Evolutionary conservation across 2,113 vertebrate species (phyloP).

Genomic region (Bos taurus): DNA sequence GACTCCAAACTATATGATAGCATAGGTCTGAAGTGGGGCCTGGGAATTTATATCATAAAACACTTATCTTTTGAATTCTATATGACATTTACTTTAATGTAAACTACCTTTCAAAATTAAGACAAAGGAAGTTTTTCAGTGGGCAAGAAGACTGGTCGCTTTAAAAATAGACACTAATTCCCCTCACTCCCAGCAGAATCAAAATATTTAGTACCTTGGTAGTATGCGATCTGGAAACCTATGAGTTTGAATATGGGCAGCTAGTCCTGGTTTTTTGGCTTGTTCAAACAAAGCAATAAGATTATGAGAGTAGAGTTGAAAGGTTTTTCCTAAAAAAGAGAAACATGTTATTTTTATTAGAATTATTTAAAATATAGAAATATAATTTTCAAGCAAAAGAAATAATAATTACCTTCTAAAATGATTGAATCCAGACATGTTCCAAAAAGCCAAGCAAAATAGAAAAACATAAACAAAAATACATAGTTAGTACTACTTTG

Average conservation of each 20-base stretch:
- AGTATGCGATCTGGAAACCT: conserved; percentile 96
- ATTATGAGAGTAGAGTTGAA: conserved; percentile 98
- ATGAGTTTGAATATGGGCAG: conserved; percentile 96
- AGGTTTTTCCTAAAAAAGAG: conserved; percentile 90
- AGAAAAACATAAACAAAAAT: conserved; percentile 65
- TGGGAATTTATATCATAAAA: not conserved
- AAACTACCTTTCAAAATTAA: conserved; percentile 33
- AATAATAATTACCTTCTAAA: conserved; percentile 94
- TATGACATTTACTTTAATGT: not conserved
- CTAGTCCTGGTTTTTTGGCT: conserved; percentile 95
- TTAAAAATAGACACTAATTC: conserved; percentile 11
- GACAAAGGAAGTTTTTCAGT: not conserved
- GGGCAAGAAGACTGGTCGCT: not conserved
- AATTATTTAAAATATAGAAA: not conserved
- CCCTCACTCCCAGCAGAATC: not conserved
- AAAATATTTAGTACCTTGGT: conserved; percentile 86
- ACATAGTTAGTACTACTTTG: conserved; percentile 47
- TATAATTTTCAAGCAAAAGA: conserved; percentile 33
- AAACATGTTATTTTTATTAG: conserved; percentile 32
- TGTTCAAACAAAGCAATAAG: conserved; percentile 98
- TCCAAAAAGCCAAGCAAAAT: conserved; percentile 78
- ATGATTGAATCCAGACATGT: conserved; percentile 70
- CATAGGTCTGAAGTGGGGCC: not conserved
- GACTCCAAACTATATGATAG: not conserved
- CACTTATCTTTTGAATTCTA: not conserved